Evolutionary conservation across 2,888 invertebrate genomes (phyloP).

Genomic region (Ecliptopera silaceata): DNA sequence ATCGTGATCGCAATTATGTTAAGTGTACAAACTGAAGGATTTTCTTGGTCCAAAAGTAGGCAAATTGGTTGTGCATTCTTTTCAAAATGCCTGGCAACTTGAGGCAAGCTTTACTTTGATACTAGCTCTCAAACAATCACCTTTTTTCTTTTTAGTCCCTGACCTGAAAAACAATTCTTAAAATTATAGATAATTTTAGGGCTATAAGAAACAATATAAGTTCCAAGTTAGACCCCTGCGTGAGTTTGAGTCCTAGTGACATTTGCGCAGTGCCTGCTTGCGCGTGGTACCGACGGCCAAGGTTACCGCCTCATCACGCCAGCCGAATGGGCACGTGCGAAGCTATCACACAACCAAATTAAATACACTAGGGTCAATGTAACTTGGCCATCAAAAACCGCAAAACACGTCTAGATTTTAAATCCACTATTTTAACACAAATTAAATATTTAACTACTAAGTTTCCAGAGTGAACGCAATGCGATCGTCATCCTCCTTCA

Average conservation of each 20-base stretch:
- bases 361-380: neutral
- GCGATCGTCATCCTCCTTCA: too few relatives aligned
- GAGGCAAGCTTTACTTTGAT: neutral
- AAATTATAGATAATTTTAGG: too few relatives aligned
- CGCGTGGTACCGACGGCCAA: conserved; percentile 34
- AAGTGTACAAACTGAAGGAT: conserved; percentile 2
- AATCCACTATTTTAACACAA: too few relatives aligned
- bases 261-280: conserved; percentile 28
- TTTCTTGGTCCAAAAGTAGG: conserved; percentile 7
- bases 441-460: too few relatives aligned
- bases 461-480: too few relatives aligned
- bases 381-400: neutral
- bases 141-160: too few relatives aligned
- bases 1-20: conserved; percentile 15
- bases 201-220: neutral
- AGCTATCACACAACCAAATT: conserved; percentile 9
- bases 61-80: conserved; percentile 22
- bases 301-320: conserved; percentile 26
- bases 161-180: too few relatives aligned
- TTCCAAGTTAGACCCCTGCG: conserved; percentile 1
- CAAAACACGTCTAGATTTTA: too few relatives aligned
- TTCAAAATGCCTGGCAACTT: conserved; percentile 7
- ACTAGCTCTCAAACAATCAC: too few relatives aligned
- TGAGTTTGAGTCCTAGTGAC: conserved; percentile 19
- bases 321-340: conserved; percentile 13